phyloP scores from a whole-genome alignment of 2,888 invertebrate genomes.

The Thelaira solivaga region DNA sequence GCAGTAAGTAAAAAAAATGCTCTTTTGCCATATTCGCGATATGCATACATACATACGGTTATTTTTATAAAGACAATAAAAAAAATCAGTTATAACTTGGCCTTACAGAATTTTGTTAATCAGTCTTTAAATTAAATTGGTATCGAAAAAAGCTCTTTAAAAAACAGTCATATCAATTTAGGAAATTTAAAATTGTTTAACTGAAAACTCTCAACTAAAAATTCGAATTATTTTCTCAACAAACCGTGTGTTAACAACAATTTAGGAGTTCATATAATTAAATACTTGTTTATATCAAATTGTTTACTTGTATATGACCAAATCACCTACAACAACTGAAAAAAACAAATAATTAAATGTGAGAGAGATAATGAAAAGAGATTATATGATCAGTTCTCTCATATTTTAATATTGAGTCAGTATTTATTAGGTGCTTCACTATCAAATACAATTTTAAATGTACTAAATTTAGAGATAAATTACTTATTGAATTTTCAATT shows the following conservation, averaged over 20 bases:
- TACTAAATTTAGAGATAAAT: too few species aligned
- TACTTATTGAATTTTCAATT: too few species aligned
- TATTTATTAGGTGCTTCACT: background rate
- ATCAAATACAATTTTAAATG: background rate
- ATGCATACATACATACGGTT: constrained; percentile 1
- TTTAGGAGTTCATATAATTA: background rate
- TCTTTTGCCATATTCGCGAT: background rate
- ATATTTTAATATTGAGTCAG: constrained; percentile 13
- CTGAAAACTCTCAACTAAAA: constrained; percentile 31
- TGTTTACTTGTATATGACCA: too few species aligned
- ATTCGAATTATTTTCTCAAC: constrained; percentile 13
- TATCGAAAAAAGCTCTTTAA: constrained; percentile 23
- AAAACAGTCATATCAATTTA: constrained; percentile 29
- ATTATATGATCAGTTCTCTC: too few species aligned
- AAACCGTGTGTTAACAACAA: constrained; percentile 19
- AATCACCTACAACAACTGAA: too few species aligned
- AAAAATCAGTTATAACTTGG: background rate
- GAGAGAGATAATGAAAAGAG: background rate
- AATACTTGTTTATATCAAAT: background rate
- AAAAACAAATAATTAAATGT: background rate
- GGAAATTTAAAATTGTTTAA: constrained; percentile 45
- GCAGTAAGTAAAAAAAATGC: too few species aligned
- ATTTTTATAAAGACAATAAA: background rate
- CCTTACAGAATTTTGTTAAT: constrained; percentile 20
- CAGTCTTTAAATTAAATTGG: constrained; percentile 12